Base-by-base conservation (phyloP, 2,888 invertebrate species). In the Clanis bilineata region DNA sequence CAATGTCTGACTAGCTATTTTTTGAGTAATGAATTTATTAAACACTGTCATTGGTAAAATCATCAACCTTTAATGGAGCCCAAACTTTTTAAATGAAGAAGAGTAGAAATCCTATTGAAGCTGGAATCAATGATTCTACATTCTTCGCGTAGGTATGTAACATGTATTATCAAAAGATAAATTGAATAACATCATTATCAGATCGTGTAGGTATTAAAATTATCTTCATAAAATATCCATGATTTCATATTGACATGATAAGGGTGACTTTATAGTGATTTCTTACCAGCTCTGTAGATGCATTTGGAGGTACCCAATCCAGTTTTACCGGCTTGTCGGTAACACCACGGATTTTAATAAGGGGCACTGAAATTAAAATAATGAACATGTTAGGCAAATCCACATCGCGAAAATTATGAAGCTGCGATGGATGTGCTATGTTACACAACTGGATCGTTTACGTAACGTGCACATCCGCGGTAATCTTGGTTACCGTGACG, bases 271-370 rank as follows among this genome's bases (percentile, higher is more conserved):
- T 28, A 51, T 18, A 51, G 4, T 10, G 28, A 9, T 28, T 44
- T 12, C 79, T 76, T 82, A 94, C 94, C 82, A 95, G 79, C 73
- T 95, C 94, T n/a, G 93, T 93, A 12, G 94, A 93, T 18, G 94
- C 94, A 84, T 95, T 94, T 2, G 96, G 96, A 10, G 96, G 96
- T 2, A 95, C 92, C 96, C 96, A 96, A 69, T 96, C 96, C n/a
- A 96, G 93, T 77, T 94, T 93, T 21, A 94, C 93, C 36, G 95
- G 95, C 67, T 93, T 93, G 71, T 94, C 94, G 59, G 93, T 93
- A 67, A 94, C 82, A 64, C 94, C 93, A 47, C 88, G 83, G 60
- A 93, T 93, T 73, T 93, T 93, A 41, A 94, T 92, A 45, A 90
- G 82, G 23, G 94, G 90, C 72, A 93, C 94, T 94, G 81, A 88